These are phyloP conservation scores for Thryonomys swinderianus DNA, from an alignment of 2,113 vertebrate species.

Conservation along the genomic window DNA sequence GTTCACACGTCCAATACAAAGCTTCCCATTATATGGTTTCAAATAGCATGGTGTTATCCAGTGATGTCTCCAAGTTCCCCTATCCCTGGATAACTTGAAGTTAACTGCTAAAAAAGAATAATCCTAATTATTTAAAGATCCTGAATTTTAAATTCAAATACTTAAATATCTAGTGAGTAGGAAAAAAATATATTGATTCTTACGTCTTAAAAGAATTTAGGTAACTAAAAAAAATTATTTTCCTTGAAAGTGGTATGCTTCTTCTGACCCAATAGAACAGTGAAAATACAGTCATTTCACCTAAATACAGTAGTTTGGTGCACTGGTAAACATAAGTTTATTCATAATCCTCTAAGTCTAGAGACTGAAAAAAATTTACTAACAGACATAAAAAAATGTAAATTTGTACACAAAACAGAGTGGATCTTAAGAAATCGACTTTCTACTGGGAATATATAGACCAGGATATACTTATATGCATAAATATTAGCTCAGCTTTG, in stretches of 20 bases:
- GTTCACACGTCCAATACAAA: constrained; percentile 63
- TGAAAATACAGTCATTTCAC: constrained; percentile 69
- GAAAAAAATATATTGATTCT: constrained; percentile 58
- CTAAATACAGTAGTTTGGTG: constrained; percentile 40
- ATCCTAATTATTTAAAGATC: constrained; percentile 68
- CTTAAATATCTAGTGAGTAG: constrained; percentile 45
- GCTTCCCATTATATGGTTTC: constrained; percentile 58
- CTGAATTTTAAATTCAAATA: constrained; percentile 58
- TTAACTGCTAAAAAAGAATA: constrained; percentile 67
- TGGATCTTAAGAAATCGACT: constrained; percentile 61
- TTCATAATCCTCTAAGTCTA: constrained; percentile 56
- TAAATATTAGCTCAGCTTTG: constrained; percentile 20
- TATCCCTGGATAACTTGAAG: constrained; percentile 66
- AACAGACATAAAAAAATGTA: constrained; percentile 55
- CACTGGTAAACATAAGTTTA: constrained; percentile 50
- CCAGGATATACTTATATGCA: neutral
- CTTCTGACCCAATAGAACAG: constrained; percentile 57
- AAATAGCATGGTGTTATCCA: constrained; percentile 67
- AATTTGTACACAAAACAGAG: constrained; percentile 51
- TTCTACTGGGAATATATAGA: constrained; percentile 49
- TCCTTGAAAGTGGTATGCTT: constrained; percentile 50
- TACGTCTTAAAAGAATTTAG: constrained; percentile 32
- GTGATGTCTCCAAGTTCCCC: constrained; percentile 44
- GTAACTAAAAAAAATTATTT: constrained; percentile 49
- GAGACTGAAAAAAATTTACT: neutral